Percentiles rank a stretch among this genome's conserved stretches.
These are phyloP conservation scores for Ceratothoa steindachneri DNA, from an alignment of 2,888 invertebrate species.

Conservation along the genomic window DNA sequence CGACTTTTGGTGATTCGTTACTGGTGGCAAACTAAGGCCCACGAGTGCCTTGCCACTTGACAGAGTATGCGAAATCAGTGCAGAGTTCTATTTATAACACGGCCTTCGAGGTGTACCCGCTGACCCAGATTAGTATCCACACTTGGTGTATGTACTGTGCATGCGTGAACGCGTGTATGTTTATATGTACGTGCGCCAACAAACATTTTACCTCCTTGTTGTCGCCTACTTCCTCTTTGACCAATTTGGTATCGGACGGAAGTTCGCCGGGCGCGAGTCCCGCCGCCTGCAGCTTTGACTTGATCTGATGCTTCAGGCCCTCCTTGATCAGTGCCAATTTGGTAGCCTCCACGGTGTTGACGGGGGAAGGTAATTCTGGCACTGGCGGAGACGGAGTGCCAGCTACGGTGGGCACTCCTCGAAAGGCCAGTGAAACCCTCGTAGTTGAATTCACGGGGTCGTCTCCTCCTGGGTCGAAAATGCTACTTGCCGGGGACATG, in stretches of 20 bases:
- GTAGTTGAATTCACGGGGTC: background rate
- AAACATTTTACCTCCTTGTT: constrained; percentile 33
- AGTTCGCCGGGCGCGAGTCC: constrained; percentile 25
- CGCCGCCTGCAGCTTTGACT: constrained; percentile 63
- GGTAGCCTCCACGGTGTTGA: constrained; percentile 46
- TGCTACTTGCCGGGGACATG: constrained; percentile 53
- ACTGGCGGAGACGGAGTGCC: constrained; percentile 56
- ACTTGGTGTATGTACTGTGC: no score
- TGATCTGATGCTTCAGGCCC: constrained; percentile 80
- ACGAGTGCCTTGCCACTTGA: no score
- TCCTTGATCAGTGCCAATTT: constrained; percentile 86
- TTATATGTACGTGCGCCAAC: no score
- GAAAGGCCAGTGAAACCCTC: background rate
- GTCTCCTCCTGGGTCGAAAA: constrained; percentile 7
- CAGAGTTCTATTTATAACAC: no score
- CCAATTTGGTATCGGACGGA: constrained; percentile 31
- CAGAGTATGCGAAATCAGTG: no score
- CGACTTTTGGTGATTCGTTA: no score
- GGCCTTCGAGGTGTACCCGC: no score
- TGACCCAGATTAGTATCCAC: no score
- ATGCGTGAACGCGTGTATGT: no score
- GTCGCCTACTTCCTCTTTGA: constrained; percentile 33
- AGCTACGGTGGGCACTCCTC: constrained; percentile 10
- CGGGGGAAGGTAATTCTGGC: constrained; percentile 53
- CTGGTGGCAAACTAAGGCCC: no score